phyloP scores from a whole-genome alignment of 2,797 vertebrate species.

The Anabas testudineus region DNA sequence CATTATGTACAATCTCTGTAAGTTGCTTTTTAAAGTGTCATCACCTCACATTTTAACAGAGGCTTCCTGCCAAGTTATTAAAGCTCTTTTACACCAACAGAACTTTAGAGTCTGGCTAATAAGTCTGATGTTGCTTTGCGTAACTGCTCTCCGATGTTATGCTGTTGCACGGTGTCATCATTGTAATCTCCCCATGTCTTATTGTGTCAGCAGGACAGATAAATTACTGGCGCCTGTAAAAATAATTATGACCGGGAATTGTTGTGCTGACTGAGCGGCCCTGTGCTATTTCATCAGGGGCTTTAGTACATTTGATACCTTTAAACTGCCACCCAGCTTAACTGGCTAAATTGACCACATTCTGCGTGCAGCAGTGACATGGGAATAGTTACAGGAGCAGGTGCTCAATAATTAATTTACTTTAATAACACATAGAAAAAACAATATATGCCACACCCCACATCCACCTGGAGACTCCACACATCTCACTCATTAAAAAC shows the following conservation, averaged over 20 bases:
- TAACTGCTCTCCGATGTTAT: conserved; percentile 42
- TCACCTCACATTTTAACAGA: conserved; percentile 21
- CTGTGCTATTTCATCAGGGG: conserved; percentile 44
- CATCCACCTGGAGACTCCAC: conserved; percentile 16
- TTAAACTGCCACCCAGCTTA: conserved; percentile 48
- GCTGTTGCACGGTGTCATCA: conserved; percentile 42
- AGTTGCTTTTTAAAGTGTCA: conserved; percentile 21
- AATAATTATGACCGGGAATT: conserved; percentile 67
- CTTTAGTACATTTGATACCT: conserved; percentile 46
- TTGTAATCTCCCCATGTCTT: conserved; percentile 46
- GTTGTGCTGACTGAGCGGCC: conserved; percentile 70
- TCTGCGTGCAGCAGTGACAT: conserved; percentile 40
- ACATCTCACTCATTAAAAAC: conserved; percentile 34
- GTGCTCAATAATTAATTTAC: conserved; percentile 59
- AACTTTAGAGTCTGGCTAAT: conserved; percentile 34
- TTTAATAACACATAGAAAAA: conserved; percentile 39
- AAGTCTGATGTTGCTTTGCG: conserved; percentile 24
- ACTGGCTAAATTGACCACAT: conserved; percentile 53
- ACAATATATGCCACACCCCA: conserved; percentile 10
- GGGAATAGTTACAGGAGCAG: conserved; percentile 35
- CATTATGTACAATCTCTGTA: background rate
- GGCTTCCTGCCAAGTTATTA: conserved; percentile 32
- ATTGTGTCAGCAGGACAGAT: conserved; percentile 65
- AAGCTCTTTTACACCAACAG: conserved; percentile 40
- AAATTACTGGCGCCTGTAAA: conserved; percentile 61